These are phyloP conservation scores for Alosa alosa DNA, from an alignment of 2,113 vertebrate species.

Conservation along the genomic window DNA sequence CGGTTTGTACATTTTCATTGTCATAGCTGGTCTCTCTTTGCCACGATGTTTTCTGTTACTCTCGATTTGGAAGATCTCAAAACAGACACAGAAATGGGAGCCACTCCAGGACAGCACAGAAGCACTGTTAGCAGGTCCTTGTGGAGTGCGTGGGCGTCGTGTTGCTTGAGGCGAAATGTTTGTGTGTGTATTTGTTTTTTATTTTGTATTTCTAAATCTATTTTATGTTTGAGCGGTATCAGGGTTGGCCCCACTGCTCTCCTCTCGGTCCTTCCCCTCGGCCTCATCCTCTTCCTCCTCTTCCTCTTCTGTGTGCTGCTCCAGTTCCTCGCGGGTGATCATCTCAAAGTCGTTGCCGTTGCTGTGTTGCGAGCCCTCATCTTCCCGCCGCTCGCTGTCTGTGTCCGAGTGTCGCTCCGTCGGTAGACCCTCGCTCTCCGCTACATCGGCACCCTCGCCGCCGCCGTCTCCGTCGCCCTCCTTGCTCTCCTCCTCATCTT, in stretches of 20 bases:
- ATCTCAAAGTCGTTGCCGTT: slow-evolving; percentile 99
- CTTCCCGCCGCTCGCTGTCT: slow-evolving; percentile 93
- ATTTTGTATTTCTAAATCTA: not conserved
- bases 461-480: slow-evolving; percentile 45
- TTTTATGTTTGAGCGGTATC: slow-evolving; percentile 75
- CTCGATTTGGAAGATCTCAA: slow-evolving; percentile 65
- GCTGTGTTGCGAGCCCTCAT: slow-evolving; percentile 97
- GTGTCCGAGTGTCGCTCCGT: slow-evolving; percentile 88
- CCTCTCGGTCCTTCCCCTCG: slow-evolving; percentile 58
- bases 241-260: slow-evolving; percentile 66
- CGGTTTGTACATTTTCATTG: slow-evolving; percentile 48
- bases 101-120: slow-evolving; percentile 47
- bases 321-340: slow-evolving; percentile 98
- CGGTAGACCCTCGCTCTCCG: slow-evolving; percentile 68
- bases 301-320: slow-evolving; percentile 91
- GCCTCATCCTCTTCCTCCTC: slow-evolving; percentile 69
- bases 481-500: slow-evolving; percentile 73
- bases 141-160: slow-evolving; percentile 51
- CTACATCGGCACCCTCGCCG: slow-evolving; percentile 54
- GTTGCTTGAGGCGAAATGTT: slow-evolving; percentile 56
- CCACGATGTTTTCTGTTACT: slow-evolving; percentile 32
- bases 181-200: slow-evolving; percentile 55
- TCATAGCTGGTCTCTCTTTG: slow-evolving; percentile 50
- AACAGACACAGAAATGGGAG: slow-evolving; percentile 78
- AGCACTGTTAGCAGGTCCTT: slow-evolving; percentile 68